Evolutionary conservation across 2,888 invertebrate species (phyloP).

Genomic region (Seira ritae): DNA sequence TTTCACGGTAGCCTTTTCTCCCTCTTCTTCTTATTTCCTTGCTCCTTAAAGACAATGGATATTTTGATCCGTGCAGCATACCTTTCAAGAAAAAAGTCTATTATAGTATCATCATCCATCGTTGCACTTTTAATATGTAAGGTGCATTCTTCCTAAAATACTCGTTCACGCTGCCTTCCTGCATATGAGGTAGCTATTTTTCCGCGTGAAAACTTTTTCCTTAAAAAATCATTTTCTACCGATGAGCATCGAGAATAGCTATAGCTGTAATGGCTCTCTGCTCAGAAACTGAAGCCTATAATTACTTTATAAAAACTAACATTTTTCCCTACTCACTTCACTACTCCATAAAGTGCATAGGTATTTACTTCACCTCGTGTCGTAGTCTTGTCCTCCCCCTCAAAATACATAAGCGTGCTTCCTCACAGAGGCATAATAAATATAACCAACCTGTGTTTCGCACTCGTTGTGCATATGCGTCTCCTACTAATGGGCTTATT

Average conservation of each 20-base stretch:
- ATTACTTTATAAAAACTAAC: constrained; percentile 5
- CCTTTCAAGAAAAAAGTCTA: neutral
- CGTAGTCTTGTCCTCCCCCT: neutral
- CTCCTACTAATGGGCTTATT: constrained; percentile 55
- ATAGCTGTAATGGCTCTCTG: neutral
- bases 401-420: neutral
- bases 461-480: constrained; percentile 32
- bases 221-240: no score
- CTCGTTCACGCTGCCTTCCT: neutral
- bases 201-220: neutral
- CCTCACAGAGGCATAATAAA: neutral
- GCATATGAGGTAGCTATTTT: constrained; percentile 9
- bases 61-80: constrained; percentile 25
- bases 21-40: neutral
- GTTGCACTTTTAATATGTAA: constrained; percentile 4
- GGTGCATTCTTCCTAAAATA: neutral
- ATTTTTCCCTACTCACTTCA: neutral
- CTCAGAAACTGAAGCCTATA: neutral
- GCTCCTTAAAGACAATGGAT: constrained; percentile 40
- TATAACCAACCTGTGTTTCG: neutral
- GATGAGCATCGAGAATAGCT: neutral
- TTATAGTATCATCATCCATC: neutral
- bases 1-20: constrained; percentile 44
- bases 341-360: constrained; percentile 6
- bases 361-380: neutral